Percentiles rank a stretch among this genome's conserved stretches.
Evolutionary conservation across 2,113 vertebrate genomes (phyloP).

Genomic region (Phrynocephalus versicolor): DNA sequence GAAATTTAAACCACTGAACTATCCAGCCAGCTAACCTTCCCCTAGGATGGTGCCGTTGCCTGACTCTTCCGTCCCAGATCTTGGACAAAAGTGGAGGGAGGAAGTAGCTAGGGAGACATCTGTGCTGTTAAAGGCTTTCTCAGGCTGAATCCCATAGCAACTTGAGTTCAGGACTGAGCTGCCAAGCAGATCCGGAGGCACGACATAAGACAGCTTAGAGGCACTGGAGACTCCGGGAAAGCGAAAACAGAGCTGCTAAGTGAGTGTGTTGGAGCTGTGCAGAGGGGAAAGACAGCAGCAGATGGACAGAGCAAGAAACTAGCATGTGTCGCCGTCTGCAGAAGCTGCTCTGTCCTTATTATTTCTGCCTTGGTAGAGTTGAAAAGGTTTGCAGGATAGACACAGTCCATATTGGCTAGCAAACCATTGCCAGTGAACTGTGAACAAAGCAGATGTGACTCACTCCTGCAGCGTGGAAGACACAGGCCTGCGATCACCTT

Average conservation of each 20-base stretch:
- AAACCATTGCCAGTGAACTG: not conserved
- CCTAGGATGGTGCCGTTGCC: no score
- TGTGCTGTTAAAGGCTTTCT: fast-evolving
- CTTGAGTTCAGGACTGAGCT: not conserved
- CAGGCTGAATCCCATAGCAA: not conserved
- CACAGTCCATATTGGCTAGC: fast-evolving
- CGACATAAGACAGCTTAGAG: constrained; percentile 18
- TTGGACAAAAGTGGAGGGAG: not conserved
- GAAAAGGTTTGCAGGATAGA: fast-evolving
- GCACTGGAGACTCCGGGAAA: fast-evolving
- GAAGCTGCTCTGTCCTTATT: not conserved
- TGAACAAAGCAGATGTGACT: not conserved
- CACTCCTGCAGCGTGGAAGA: not conserved
- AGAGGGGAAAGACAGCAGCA: not conserved
- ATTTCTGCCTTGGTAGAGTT: fast-evolving
- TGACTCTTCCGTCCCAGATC: not conserved
- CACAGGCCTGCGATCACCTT: not conserved
- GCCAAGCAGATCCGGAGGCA: not conserved
- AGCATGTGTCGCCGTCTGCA: not conserved
- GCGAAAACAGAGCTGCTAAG: fast-evolving
- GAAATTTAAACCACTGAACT: no score
- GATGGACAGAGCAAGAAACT: not conserved
- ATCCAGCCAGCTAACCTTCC: no score
- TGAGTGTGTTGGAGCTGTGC: not conserved
- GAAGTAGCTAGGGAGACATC: fast-evolving